Conservation (phyloP, 2,888 invertebrate genomes). For the Sthenelais limicola region DNA sequence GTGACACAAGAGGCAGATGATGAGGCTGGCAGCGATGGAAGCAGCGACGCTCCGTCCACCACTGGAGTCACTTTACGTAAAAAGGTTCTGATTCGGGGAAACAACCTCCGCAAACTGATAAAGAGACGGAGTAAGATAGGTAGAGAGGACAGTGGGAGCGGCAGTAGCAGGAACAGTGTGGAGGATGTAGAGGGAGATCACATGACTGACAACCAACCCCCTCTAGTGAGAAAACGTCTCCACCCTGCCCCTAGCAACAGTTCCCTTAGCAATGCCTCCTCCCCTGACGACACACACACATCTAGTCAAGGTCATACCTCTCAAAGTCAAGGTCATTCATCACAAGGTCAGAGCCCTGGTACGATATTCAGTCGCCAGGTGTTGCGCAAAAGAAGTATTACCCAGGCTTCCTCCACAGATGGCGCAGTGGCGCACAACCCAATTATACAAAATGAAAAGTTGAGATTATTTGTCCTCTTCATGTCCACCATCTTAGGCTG, state of each 20-base stretch:
- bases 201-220: no score
- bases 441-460: conserved; percentile 3
- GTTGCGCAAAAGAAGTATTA: conserved; percentile 7
- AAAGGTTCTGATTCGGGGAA: neutral
- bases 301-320: no score
- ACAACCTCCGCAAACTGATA: conserved; percentile 8
- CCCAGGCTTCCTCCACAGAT: no score
- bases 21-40: no score
- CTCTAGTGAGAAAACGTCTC: no score
- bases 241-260: neutral
- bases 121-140: conserved; percentile 6
- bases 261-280: conserved; percentile 3
- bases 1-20: no score
- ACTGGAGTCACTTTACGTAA: no score
- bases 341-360: conserved; percentile 1
- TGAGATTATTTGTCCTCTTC: conserved; percentile 16
- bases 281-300: conserved; percentile 2
- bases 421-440: no score
- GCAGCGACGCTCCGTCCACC: no score
- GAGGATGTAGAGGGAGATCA: neutral
- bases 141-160: no score
- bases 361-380: conserved; percentile 12
- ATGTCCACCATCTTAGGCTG: conserved; percentile 9
- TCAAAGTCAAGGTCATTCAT: no score
- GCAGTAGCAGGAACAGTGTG: no score